Evolutionary conservation across 1,140 invertebrate species (phyloP), one percentile per base, ranked within the genome.

Genomic region (Pectinophora gossypiella): DNA sequence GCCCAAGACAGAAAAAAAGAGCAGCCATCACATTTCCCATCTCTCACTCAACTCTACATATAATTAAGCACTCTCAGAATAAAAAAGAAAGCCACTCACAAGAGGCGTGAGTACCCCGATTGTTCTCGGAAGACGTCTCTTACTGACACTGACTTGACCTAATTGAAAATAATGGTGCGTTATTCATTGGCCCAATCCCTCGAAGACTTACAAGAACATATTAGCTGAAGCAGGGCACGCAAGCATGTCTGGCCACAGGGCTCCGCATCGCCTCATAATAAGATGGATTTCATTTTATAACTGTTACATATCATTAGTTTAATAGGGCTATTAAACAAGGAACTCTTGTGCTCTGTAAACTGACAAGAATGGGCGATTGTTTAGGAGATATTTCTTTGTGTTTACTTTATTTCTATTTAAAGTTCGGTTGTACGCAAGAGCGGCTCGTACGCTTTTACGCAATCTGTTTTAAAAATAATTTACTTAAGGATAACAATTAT

Each of bases 91-190:
- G 73, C 66, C 66, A 73, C 67, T 78, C 59, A 64, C 65, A 64
- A 54, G 71, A 76, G 76, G 75, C 81, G 73, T 82, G 72, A 79
- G 75, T 82, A 78, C 58, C 52, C 63, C 61, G 71, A 81, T 79
- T 83, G 75, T 85, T 87, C 81, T 83, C 66, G 70, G 76, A 80
- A 86, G 68, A 73, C 58, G 58, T 73, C 66, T 71, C 67, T 59
- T 61, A 68, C 78, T 71, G 77, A 71, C 70, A 76, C 68, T 64
- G 72, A 61, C 74, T 72, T 85, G 81, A 85, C 81, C 81, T 81
- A 85, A 85, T 87, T 87, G 84, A 84, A 82, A 79, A 85, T 87
- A 85, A 87, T 85, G 71, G 80, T 68, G 60, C 64, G 66, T 81
- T 81, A 80, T 86, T 77, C 75, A 72, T 71, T 65, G 62, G 59